Percentiles rank a stretch among this genome's conserved stretches.
Evolutionary conservation across 2,113 vertebrate species (phyloP).

Genomic region (Neoarius graeffei): DNA sequence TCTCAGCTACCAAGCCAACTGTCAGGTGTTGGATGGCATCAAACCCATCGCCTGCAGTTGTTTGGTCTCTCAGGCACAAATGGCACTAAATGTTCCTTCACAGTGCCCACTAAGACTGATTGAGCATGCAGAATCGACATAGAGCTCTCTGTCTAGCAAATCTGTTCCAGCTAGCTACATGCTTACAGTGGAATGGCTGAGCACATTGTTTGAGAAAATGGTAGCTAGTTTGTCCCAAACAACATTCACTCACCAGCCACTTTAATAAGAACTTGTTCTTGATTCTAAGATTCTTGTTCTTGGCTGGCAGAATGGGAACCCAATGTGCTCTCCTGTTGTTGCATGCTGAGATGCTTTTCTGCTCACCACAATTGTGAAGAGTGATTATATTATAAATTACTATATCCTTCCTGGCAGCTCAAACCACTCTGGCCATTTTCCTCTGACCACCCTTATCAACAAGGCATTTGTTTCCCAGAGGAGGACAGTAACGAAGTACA

Average conservation of each 20-base stretch:
- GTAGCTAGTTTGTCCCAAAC: not conserved
- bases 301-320: no score
- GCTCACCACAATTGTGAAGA: no score
- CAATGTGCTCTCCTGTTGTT: no score
- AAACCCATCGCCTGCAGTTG: not conserved
- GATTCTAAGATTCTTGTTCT: no score
- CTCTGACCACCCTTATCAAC: no score
- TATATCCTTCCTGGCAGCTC: no score
- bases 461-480: no score
- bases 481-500: no score
- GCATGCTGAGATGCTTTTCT: no score
- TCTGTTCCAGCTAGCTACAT: not conserved
- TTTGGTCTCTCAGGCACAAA: not conserved
- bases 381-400: no score
- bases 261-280: no score
- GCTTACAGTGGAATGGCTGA: not conserved
- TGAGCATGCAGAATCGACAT: not conserved
- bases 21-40: not conserved
- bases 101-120: not conserved
- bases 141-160: not conserved
- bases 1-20: not conserved
- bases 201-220: not conserved
- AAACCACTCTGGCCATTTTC: no score
- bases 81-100: not conserved
- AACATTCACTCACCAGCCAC: not conserved